Percentiles rank a stretch among this genome's conserved stretches.
Conservation (phyloP, 2,797 vertebrate species). For the Emydoidea blandingii region DNA sequence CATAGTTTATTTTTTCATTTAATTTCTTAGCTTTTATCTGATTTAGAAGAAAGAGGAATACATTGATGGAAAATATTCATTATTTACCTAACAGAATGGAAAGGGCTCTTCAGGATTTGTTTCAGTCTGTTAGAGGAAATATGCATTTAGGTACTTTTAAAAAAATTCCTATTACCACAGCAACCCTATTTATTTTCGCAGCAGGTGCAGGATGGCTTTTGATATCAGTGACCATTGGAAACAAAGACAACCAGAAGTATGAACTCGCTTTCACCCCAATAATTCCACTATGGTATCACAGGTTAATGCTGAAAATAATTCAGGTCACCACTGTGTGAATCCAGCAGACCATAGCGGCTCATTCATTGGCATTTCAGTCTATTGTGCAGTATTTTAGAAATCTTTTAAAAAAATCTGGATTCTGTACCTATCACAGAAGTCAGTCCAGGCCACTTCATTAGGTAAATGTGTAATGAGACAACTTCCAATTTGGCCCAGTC, state of each 20-base stretch:
- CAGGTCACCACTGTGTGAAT: conserved; percentile 33
- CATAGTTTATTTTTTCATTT: neutral
- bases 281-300: conserved; percentile 55
- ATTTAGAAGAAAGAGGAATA: neutral
- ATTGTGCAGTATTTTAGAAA: conserved; percentile 36
- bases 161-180: neutral
- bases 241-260: conserved; percentile 43
- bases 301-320: conserved; percentile 66
- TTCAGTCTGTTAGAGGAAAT: conserved; percentile 7
- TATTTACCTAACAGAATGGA: neutral
- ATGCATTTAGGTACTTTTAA: neutral
- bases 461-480: neutral
- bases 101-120: neutral
- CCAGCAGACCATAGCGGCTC: neutral
- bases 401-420: neutral
- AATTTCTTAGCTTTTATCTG: conserved; percentile 25
- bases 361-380: conserved; percentile 29
- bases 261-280: conserved; percentile 46
- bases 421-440: conserved; percentile 15
- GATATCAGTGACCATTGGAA: conserved; percentile 43
- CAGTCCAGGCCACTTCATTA: neutral
- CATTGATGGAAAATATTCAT: conserved; percentile 11
- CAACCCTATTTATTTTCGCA: conserved; percentile 54
- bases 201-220: conserved; percentile 39
- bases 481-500: neutral